Base-by-base conservation (phyloP, 1,140 invertebrate genomes). In the Formica selysi region DNA sequence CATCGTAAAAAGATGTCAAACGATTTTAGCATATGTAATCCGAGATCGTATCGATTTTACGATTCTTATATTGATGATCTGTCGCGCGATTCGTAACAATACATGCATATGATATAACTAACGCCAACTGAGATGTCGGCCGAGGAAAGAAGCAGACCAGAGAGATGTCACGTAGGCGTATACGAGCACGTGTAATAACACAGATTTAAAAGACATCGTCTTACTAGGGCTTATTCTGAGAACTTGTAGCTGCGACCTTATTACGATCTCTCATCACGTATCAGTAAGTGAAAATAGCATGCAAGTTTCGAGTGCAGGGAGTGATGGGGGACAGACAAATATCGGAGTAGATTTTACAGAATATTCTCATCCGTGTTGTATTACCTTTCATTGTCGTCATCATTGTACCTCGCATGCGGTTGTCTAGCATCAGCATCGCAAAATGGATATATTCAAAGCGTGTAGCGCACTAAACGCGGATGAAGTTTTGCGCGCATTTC, bases 251-350 rank as follows among this genome's bases (percentile, higher is more conserved):
- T 54, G 13, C 6, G 59, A 70, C 36, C 78, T 57, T n/a, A 64
- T 91, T 78, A 41, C 48, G 79, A 76, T 86, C 85, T 90, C 90
- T 71, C 89, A 88, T 91, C 90, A 91, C 89, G 90, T 90, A 44
- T 13, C 41, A 64, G 61, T 88, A 90, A 90, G 84, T 90, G 87
- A 86, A 90, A 80, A 67, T 67, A 51, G 76, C 80, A 87, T 81
- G 78, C 61, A 67, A 91, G 67, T 91, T 91, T 91, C 61, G 73
- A 54, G 7, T 38, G 36, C 48, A 16, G 68, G 59, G 11, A 48
- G 57, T 16, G 79, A 89, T 57, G 68, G 71, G 70, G 71, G 29
- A 87, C n/a, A 57, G 54, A 84, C 32, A 73, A 74, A 73, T 73
- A 59, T 13, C n/a, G 13, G 4, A 36, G 44, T 32, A 44, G 74